A percentile compares a stretch with the other conserved stretches of the same genome.
Evolutionary conservation across 1,140 invertebrate species (phyloP).

Genomic region (Drosophila teissieri): DNA sequence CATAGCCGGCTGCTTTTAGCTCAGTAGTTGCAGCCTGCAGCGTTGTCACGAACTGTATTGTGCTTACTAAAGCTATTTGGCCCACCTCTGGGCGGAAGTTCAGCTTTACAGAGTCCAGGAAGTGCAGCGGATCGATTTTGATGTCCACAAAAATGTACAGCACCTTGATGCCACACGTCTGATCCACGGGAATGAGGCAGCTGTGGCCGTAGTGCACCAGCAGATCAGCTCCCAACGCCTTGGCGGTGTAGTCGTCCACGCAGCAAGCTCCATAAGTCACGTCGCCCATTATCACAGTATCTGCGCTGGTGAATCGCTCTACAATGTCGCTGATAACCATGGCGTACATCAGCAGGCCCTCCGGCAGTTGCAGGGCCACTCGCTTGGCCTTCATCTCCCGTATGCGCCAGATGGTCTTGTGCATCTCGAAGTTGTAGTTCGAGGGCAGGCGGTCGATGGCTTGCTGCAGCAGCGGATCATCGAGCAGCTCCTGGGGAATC

Average conservation of each 20-base stretch:
- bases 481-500: slow-evolving; percentile 93
- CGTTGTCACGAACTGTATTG: slow-evolving; percentile 98
- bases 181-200: slow-evolving; percentile 97
- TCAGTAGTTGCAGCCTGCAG: slow-evolving; percentile 91
- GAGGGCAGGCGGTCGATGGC: slow-evolving; percentile 91
- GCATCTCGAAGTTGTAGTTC: slow-evolving; percentile 99
- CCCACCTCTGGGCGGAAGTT: slow-evolving; percentile 90
- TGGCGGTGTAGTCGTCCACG: slow-evolving; percentile 98
- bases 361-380: slow-evolving; percentile 98
- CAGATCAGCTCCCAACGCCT: slow-evolving; percentile 95
- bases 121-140: slow-evolving; percentile 96
- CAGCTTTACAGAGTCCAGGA: slow-evolving; percentile 94
- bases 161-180: slow-evolving; percentile 94
- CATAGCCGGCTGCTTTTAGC: slow-evolving; percentile 90
- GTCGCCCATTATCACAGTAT: slow-evolving; percentile 99
- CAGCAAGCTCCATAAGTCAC: slow-evolving; percentile 98
- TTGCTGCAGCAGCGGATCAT: slow-evolving; percentile 90
- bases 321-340: slow-evolving; percentile 98
- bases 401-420: slow-evolving; percentile 99
- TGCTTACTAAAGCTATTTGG: slow-evolving; percentile 93
- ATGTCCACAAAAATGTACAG: slow-evolving; percentile 98
- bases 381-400: slow-evolving; percentile 91
- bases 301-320: slow-evolving; percentile 95
- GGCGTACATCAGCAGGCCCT: slow-evolving; percentile 96
- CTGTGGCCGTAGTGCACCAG: slow-evolving; percentile 99